These are phyloP conservation scores for Acheta domesticus DNA, from an alignment of 2,888 invertebrate genomes.

Conservation along the genomic window DNA sequence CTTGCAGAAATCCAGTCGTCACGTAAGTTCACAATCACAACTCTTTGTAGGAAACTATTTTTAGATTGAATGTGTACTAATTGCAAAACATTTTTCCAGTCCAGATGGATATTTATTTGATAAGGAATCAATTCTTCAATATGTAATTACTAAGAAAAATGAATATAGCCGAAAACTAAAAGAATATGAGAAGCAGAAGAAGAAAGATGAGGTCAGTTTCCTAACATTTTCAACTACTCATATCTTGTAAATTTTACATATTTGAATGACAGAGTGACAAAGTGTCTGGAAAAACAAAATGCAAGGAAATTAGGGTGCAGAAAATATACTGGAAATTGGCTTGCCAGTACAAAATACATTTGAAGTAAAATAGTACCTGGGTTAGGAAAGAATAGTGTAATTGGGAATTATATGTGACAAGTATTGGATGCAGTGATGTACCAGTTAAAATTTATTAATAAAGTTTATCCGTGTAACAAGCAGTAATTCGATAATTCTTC, in stretches of 20 bases:
- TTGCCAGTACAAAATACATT: too few species aligned
- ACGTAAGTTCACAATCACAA: constrained; percentile 56
- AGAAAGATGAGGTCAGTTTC: constrained; percentile 60
- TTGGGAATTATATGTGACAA: too few species aligned
- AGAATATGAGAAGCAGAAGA: constrained; percentile 85
- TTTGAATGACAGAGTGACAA: neutral
- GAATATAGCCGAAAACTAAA: constrained; percentile 86
- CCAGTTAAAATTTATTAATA: too few species aligned
- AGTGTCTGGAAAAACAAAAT: neutral
- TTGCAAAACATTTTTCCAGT: constrained; percentile 45
- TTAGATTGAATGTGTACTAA: neutral
- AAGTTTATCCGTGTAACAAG: too few species aligned
- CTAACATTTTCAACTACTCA: too few species aligned
- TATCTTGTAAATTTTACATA: neutral
- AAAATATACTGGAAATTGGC: too few species aligned
- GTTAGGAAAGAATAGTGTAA: too few species aligned
- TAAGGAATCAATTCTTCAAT: constrained; percentile 93
- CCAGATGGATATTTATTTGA: constrained; percentile 93
- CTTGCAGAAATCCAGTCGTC: constrained; percentile 88
- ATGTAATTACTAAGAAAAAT: constrained; percentile 89
- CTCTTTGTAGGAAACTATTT: neutral
- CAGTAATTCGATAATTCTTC: too few species aligned
- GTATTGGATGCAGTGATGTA: too few species aligned
- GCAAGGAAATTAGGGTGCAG: neutral
- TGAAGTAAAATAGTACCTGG: too few species aligned